phyloP scores from a whole-genome alignment of 1,140 invertebrate species.

The Zaprionus ornatus region DNA sequence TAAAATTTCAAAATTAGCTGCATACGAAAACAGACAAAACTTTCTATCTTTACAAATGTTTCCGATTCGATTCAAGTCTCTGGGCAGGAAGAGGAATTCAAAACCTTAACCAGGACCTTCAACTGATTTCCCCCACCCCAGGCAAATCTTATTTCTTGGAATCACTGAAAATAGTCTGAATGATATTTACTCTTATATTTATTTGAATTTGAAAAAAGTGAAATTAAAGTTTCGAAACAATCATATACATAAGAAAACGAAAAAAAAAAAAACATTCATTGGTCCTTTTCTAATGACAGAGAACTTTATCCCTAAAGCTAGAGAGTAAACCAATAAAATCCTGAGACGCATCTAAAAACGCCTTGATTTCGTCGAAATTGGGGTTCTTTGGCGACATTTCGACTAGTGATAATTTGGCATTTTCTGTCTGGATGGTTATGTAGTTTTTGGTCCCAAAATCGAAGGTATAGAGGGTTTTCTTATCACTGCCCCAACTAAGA shows the following conservation, averaged over 20 bases:
- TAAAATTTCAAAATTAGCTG: slow-evolving; percentile 64
- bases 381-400: slow-evolving; percentile 9
- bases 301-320: neutral
- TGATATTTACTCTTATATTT: neutral
- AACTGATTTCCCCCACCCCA: neutral
- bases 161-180: neutral
- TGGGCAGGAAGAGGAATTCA: neutral
- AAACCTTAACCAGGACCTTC: neutral
- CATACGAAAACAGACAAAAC: slow-evolving; percentile 10
- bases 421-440: neutral
- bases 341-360: slow-evolving; percentile 13
- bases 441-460: neutral
- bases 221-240: neutral
- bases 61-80: neutral
- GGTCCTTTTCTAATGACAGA: neutral
- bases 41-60: neutral
- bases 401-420: neutral
- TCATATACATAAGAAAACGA: neutral
- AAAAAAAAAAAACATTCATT: neutral
- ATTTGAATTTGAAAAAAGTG: neutral
- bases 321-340: slow-evolving; percentile 32
- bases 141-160: neutral
- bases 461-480: slow-evolving; percentile 11
- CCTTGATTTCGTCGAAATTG: slow-evolving; percentile 12
- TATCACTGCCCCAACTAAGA: neutral